phyloP scores from a whole-genome alignment of 2,888 invertebrate species.

The Sesia bembeciformis region DNA sequence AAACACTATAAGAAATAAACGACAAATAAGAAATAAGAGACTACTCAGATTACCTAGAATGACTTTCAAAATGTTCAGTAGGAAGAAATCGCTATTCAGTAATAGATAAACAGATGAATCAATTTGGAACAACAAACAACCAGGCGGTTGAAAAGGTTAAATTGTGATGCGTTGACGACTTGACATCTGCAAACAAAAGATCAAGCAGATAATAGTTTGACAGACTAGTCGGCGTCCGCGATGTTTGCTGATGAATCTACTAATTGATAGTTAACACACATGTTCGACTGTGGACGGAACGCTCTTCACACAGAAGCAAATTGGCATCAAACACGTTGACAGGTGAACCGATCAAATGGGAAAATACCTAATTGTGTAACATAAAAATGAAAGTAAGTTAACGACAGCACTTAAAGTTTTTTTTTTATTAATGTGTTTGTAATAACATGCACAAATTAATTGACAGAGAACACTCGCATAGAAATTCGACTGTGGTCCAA shows the following conservation, averaged over 20 bases:
- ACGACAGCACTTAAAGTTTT: no score
- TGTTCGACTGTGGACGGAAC: conserved; percentile 17
- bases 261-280: conserved; percentile 25
- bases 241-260: neutral
- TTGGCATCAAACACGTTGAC: conserved; percentile 29
- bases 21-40: no score
- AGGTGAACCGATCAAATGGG: conserved; percentile 10
- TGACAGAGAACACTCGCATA: no score
- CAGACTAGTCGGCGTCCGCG: conserved; percentile 13
- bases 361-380: neutral
- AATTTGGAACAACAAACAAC: neutral
- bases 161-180: conserved; percentile 10
- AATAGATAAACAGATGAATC: neutral
- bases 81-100: neutral
- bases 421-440: no score
- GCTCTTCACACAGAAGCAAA: conserved; percentile 26
- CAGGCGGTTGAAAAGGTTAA: neutral
- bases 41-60: no score
- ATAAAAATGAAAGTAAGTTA: neutral
- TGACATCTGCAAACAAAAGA: conserved; percentile 20
- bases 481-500: no score
- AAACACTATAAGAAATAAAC: no score
- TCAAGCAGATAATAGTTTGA: conserved; percentile 18
- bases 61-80: no score
- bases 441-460: no score